A percentile compares a stretch with the other conserved stretches of the same genome.
phyloP scores from a whole-genome alignment of 2,888 invertebrate species.

The Pseudoips prasinana region DNA sequence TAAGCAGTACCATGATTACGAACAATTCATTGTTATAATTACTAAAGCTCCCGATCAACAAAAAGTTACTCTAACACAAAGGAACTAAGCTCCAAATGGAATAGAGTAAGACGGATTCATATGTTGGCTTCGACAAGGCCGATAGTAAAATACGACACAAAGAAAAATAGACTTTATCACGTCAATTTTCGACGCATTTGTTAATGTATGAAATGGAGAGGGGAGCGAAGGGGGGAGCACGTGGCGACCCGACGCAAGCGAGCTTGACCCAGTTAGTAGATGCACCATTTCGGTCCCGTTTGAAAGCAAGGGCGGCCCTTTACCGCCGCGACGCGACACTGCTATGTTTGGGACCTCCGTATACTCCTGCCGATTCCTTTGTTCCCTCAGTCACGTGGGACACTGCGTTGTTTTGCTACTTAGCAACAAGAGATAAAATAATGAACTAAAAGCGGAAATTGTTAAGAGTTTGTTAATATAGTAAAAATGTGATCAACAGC shows the following conservation, averaged over 20 bases:
- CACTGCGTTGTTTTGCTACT: constrained; percentile 5
- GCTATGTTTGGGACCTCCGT: constrained; percentile 36
- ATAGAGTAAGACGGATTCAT: constrained; percentile 35
- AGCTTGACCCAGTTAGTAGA: constrained; percentile 77
- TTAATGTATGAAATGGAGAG: constrained; percentile 20
- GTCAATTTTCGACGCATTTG: constrained; percentile 33
- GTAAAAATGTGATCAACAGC: too few species aligned
- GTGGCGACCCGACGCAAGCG: constrained; percentile 68
- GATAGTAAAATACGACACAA: constrained; percentile 31
- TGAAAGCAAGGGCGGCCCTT: constrained; percentile 64
- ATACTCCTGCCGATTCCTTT: constrained; percentile 32
- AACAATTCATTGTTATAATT: constrained; percentile 43
- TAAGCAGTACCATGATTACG: constrained; percentile 38
- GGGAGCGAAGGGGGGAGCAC: constrained; percentile 51
- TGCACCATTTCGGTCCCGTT: constrained; percentile 75
- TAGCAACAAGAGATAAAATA: constrained; percentile 1
- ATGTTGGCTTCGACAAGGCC: constrained; percentile 55
- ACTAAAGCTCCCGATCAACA: constrained; percentile 18
- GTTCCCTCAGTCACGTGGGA: constrained; percentile 16
- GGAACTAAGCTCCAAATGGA: constrained; percentile 40
- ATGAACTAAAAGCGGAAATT: constrained; percentile 1
- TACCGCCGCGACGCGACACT: constrained; percentile 40
- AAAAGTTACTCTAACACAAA: constrained; percentile 43
- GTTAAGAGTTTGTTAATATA: constrained; percentile 1
- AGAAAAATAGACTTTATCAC: constrained; percentile 45